Percentiles rank a stretch among this genome's conserved stretches.
These are phyloP conservation scores for Ameiurus melas DNA, from an alignment of 2,113 vertebrate species.

Conservation along the genomic window DNA sequence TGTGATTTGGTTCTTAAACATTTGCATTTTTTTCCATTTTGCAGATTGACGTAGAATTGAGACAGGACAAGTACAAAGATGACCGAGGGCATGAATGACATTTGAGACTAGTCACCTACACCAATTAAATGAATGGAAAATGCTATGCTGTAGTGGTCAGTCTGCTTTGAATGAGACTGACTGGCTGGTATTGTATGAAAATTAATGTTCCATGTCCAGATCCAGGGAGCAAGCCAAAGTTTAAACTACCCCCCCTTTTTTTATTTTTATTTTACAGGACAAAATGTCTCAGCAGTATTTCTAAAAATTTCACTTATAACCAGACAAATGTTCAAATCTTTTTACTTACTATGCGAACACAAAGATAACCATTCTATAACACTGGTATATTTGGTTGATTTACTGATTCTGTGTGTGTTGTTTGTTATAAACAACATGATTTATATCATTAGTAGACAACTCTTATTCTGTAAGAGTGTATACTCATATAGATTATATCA, in stretches of 20 bases:
- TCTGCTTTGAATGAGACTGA: conserved; percentile 62
- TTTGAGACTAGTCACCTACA: conserved; percentile 40
- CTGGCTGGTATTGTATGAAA: conserved; percentile 61
- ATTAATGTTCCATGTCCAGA: conserved; percentile 61
- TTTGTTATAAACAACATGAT: background rate
- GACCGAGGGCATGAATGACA: conserved; percentile 30
- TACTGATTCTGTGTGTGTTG: background rate
- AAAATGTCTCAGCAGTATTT: background rate
- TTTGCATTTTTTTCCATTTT: background rate
- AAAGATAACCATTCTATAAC: background rate
- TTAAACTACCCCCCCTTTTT: background rate
- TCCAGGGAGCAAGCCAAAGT: conserved; percentile 33
- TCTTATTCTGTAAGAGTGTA: background rate
- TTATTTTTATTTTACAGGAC: background rate
- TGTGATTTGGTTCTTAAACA: background rate
- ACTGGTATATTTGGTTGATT: background rate
- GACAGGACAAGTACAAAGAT: background rate
- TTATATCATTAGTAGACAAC: background rate
- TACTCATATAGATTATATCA: background rate
- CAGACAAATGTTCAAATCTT: background rate
- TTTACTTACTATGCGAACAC: background rate
- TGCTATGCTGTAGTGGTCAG: conserved; percentile 54
- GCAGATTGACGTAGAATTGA: background rate
- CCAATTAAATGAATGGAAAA: conserved; percentile 59
- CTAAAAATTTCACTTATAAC: conserved; percentile 14